Evolutionary conservation across 2,113 vertebrate genomes (phyloP).

Genomic region (Chamaea fasciata): DNA sequence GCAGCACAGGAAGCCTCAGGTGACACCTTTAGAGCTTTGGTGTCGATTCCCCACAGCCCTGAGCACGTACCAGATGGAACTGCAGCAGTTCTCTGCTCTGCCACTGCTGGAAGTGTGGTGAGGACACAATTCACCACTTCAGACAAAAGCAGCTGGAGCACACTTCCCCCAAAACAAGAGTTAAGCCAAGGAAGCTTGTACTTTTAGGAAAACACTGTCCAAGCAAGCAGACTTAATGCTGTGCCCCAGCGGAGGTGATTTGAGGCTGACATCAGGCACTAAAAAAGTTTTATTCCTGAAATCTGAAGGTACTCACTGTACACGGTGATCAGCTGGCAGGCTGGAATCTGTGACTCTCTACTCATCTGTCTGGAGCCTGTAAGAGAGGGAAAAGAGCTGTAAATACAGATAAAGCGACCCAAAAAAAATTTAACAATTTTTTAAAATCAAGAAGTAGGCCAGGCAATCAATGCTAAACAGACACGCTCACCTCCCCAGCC

Average conservation of each 20-base stretch:
- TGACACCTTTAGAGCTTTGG: neutral
- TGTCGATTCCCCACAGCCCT: neutral
- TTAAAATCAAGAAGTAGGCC: neutral
- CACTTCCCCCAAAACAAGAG: neutral
- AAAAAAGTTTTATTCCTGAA: neutral
- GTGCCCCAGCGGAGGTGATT: neutral
- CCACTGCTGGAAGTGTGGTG: neutral
- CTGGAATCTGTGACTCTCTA: neutral
- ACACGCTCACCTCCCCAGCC: neutral
- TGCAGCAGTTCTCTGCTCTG: neutral
- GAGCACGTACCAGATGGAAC: neutral
- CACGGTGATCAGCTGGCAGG: neutral
- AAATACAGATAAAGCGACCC: neutral
- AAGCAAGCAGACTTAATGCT: neutral
- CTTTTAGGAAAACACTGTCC: neutral
- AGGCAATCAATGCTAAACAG: neutral
- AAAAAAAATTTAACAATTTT: neutral
- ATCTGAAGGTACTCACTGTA: conserved; percentile 11
- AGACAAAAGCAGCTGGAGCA: neutral
- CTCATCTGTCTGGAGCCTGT: conserved; percentile 11
- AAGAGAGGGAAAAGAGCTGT: neutral
- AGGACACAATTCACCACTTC: neutral
- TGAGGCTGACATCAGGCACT: neutral
- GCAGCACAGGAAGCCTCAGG: neutral
- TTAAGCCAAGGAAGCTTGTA: neutral